Base-by-base conservation (phyloP, 2,797 vertebrate genomes). In the Chromobotia macracanthus region DNA sequence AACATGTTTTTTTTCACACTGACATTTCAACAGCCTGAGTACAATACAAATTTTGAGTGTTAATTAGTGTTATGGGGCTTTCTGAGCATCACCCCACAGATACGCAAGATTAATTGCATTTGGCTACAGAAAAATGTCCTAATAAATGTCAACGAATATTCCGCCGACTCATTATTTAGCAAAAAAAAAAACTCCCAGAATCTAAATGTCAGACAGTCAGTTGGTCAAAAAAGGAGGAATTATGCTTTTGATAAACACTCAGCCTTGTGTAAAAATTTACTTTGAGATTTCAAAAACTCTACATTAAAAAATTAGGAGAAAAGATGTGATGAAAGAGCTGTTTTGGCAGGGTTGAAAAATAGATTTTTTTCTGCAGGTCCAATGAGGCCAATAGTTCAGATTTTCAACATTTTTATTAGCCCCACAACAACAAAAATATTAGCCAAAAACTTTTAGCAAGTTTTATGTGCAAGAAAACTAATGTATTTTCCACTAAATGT, bases 11-110 rank as follows among this genome's bases (percentile, higher is more conserved):
- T 25, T 4, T 19, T 3, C 31, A 83, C 82, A 86, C 80, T 85
- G 86, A 89, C 89, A 81, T 80, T 73, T 89, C 89, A 88, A 89
- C 83, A 75, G 84, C 83, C 83, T 69, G 88, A 89, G 87, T 81
- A 85, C 87, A 84, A 84, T 88, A 86, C 89, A 88, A 84, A 88
- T 87, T 44, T 21, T 68, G 69, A 41, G 19, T n/a, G 60, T 56
- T 75, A 72, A 77, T 79, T 78, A 72, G 77, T 74, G 69, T 75
- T 75, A 65, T 50, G 2, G 50, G 55, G 68, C 53, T 61, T n/a
- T 21, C 58, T 65, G 58, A 65, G 69, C 67, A 74, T 68, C 15
- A 11, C 71, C 71, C 28, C 61, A 5, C 13, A 74, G 64, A 35
- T 73, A 72, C 21, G 38, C 16, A 16, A 58, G 44, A 66, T 80